Evolutionary conservation across 2,888 invertebrate species (phyloP).

Genomic region (Nineta flava): DNA sequence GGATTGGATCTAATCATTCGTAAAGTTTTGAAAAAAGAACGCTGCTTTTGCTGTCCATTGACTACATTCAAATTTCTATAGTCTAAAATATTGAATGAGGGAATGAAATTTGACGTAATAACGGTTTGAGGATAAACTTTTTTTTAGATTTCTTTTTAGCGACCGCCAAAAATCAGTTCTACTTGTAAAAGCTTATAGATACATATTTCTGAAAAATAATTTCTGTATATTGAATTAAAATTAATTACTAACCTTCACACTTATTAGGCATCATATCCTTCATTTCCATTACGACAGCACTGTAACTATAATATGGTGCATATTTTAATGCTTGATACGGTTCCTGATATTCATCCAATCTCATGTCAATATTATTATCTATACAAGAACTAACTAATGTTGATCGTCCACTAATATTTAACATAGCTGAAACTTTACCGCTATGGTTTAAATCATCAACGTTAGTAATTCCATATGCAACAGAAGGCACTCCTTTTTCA

Average conservation of each 20-base stretch:
- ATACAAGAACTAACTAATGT: conserved; percentile 36
- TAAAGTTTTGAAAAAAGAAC: neutral
- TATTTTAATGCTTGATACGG: conserved; percentile 62
- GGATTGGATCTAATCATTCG: no score
- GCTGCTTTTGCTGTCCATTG: neutral
- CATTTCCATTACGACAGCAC: conserved; percentile 61
- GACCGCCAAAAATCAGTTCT: no score
- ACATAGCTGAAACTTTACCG: conserved; percentile 15
- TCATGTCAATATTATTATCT: conserved; percentile 40
- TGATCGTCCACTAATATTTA: conserved; percentile 29
- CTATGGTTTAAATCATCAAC: conserved; percentile 38
- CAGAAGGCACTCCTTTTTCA: conserved; percentile 30
- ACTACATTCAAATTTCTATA: no score
- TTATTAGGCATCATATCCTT: conserved; percentile 44
- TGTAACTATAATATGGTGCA: conserved; percentile 61
- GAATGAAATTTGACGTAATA: no score
- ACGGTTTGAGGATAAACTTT: no score
- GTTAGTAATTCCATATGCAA: conserved; percentile 40
- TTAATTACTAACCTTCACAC: conserved; percentile 21
- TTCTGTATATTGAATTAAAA: neutral
- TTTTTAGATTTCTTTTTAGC: no score
- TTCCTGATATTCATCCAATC: conserved; percentile 62
- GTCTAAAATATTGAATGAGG: no score
- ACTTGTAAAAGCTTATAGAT: no score
- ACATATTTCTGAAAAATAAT: neutral